Conservation (phyloP, 1,140 invertebrate species). For the Teleogryllus occipitalis region DNA sequence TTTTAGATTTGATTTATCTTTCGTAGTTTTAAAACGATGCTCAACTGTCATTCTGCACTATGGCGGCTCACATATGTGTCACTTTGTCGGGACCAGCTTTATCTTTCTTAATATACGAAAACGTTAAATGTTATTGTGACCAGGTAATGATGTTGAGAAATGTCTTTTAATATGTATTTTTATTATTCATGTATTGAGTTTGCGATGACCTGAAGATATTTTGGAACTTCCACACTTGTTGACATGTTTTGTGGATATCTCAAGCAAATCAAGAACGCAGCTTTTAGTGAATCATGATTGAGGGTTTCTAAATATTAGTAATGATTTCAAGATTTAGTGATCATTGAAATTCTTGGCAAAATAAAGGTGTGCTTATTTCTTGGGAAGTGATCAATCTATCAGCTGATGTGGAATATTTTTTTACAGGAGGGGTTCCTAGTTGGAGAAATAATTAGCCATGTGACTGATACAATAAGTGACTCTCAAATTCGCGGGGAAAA, state of each 20-base stretch:
- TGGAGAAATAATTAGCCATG: slow-evolving; percentile 47
- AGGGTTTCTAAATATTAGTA: no score
- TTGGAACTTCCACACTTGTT: background rate
- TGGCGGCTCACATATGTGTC: slow-evolving; percentile 17
- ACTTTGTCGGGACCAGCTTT: slow-evolving; percentile 42
- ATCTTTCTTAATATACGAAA: slow-evolving; percentile 53
- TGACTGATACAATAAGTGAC: slow-evolving; percentile 56
- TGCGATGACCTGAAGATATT: no score
- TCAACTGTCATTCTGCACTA: slow-evolving; percentile 7
- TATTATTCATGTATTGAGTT: background rate
- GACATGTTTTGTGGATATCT: background rate
- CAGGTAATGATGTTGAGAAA: slow-evolving; percentile 40
- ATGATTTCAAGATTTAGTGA: no score
- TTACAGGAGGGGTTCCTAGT: slow-evolving; percentile 56
- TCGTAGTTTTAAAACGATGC: no score
- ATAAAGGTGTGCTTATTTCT: background rate
- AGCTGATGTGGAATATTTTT: slow-evolving; percentile 21
- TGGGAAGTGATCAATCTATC: no score
- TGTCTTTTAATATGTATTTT: background rate
- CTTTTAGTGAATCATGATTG: no score
- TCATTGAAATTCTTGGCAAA: no score
- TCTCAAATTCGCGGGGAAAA: slow-evolving; percentile 48
- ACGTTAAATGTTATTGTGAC: slow-evolving; percentile 44
- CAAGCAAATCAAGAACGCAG: no score
- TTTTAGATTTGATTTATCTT: background rate